A percentile compares a stretch with the other conserved stretches of the same genome.
phyloP scores from a whole-genome alignment of 2,888 invertebrate genomes.

The Apodemia zela region DNA sequence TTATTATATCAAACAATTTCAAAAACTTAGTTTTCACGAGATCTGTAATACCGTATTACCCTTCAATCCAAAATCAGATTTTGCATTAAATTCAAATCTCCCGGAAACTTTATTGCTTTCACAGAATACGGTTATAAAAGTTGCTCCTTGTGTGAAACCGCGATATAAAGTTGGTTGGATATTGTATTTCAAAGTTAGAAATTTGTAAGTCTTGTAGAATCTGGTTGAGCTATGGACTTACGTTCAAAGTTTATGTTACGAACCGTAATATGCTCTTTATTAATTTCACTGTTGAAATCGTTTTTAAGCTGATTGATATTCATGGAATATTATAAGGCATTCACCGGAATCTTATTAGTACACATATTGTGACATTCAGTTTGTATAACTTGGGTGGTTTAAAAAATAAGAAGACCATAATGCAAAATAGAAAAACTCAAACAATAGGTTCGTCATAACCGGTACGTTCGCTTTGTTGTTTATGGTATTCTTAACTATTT shows the following conservation, averaged over 20 bases:
- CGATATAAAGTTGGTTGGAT: constrained; percentile 24
- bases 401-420: too few species aligned
- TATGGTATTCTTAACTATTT: too few species aligned
- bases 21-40: constrained; percentile 8
- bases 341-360: too few species aligned
- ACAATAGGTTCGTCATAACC: too few species aligned
- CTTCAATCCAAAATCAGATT: constrained; percentile 25
- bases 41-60: constrained; percentile 18
- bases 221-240: constrained; percentile 11
- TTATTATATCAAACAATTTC: constrained; percentile 9
- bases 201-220: constrained; percentile 18
- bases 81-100: constrained; percentile 25
- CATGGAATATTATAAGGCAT: too few species aligned
- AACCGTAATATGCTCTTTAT: background rate
- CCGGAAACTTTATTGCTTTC: constrained; percentile 26
- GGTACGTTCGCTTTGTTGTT: too few species aligned
- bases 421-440: too few species aligned
- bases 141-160: constrained; percentile 24
- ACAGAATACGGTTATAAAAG: constrained; percentile 25
- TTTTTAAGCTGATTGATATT: too few species aligned
- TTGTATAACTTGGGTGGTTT: too few species aligned
- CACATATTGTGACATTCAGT: too few species aligned
- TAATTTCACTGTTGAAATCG: too few species aligned
- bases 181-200: constrained; percentile 22
- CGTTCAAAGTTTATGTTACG: background rate